These are phyloP conservation scores for Zaprionus lachaisei DNA, from an alignment of 1,140 invertebrate genomes.

Conservation along the genomic window DNA sequence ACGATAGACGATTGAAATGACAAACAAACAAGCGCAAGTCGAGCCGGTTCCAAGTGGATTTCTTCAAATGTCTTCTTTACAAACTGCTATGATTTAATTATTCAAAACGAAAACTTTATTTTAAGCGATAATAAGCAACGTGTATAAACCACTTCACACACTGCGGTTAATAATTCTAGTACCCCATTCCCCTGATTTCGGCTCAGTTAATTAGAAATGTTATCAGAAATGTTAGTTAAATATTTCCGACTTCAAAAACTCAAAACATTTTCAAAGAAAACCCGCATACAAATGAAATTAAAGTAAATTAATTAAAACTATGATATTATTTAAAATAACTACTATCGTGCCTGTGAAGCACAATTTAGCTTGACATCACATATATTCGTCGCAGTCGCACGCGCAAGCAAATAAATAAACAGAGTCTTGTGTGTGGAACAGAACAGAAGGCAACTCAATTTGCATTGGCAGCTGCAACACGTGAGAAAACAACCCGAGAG, in stretches of 20 bases:
- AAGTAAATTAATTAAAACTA: constrained; percentile 15
- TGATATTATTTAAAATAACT: neutral
- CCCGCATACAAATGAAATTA: neutral
- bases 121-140: neutral
- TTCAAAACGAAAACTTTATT: constrained; percentile 34
- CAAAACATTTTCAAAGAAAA: neutral
- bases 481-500: constrained; percentile 65
- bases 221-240: constrained; percentile 4
- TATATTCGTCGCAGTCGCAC: constrained; percentile 62
- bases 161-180: neutral
- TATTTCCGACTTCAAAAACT: neutral
- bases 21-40: constrained; percentile 20
- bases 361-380: constrained; percentile 48
- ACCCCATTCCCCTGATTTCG: neutral
- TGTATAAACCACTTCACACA: neutral
- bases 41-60: constrained; percentile 5
- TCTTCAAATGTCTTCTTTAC: constrained; percentile 5
- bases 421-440: constrained; percentile 34
- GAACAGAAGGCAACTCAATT: constrained; percentile 64
- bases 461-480: constrained; percentile 63
- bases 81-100: constrained; percentile 23
- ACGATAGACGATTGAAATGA: constrained; percentile 6
- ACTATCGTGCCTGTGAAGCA: neutral
- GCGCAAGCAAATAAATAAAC: constrained; percentile 71
- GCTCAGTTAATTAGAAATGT: neutral